Percentiles rank a stretch among this genome's conserved stretches.
Evolutionary conservation across 1,140 invertebrate species (phyloP).

Genomic region (Calycopis cecrops): DNA sequence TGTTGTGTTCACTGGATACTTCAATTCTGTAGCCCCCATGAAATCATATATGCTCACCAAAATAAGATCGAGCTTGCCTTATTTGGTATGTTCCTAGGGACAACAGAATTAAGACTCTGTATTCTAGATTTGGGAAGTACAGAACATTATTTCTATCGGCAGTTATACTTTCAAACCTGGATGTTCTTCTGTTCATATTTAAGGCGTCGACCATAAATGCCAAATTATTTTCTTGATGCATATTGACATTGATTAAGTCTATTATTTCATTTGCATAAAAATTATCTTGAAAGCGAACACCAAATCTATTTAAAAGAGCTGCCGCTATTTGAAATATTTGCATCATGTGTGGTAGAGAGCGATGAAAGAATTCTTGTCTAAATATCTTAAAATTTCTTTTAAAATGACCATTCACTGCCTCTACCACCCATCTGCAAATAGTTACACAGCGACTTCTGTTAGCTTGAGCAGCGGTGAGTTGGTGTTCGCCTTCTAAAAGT

Average conservation of each 20-base stretch:
- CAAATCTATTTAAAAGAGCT: slow-evolving; percentile 11
- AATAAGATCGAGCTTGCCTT: slow-evolving; percentile 24
- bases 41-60: no score
- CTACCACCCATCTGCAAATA: slow-evolving; percentile 10
- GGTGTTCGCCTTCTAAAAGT: no score
- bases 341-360: slow-evolving; percentile 7
- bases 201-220: not conserved
- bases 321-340: slow-evolving; percentile 1
- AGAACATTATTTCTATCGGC: slow-evolving; percentile 11
- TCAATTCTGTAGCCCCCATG: no score
- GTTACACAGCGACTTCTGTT: not conserved
- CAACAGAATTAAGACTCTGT: slow-evolving; percentile 13
- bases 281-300: slow-evolving; percentile 11
- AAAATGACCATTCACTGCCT: slow-evolving; percentile 10
- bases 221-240: slow-evolving; percentile 16
- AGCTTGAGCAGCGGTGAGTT: no score
- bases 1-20: slow-evolving; percentile 24
- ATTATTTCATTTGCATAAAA: slow-evolving; percentile 9
- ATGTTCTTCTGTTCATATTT: slow-evolving; percentile 16
- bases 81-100: slow-evolving; percentile 22
- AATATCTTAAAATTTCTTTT: not conserved
- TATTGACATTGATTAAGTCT: no score
- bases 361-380: slow-evolving; percentile 9
- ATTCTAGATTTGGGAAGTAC: slow-evolving; percentile 20
- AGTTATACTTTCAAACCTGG: slow-evolving; percentile 12